Conservation (phyloP, 2,113 vertebrate genomes). For the Microcebus ravelobensis region DNA sequence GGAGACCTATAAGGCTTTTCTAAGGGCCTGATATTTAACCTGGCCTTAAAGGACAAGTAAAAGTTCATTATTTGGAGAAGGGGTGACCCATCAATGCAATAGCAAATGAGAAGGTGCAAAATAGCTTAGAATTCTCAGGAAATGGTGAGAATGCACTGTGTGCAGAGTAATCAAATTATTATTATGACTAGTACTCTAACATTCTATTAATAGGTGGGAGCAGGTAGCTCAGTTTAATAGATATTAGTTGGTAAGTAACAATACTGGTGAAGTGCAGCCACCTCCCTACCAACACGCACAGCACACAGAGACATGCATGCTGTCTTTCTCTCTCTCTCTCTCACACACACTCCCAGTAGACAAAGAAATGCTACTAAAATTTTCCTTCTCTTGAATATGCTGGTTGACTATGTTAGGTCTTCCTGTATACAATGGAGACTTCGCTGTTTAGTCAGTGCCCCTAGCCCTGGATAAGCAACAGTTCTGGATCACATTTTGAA, state of each 20-base stretch:
- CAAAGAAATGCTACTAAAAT: background rate
- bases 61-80: background rate
- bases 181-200: background rate
- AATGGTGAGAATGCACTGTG: background rate
- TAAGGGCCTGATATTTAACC: background rate
- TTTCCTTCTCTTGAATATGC: background rate
- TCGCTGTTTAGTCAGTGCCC: background rate
- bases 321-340: background rate
- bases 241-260: background rate
- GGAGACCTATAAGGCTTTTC: background rate
- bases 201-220: background rate
- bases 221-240: background rate
- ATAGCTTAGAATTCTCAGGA: background rate
- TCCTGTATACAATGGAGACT: background rate
- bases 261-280: background rate
- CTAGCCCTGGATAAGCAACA: background rate
- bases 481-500: background rate
- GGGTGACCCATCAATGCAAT: background rate
- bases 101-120: background rate
- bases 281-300: background rate
- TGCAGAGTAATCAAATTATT: background rate
- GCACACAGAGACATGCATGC: background rate
- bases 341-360: background rate
- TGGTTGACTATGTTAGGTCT: background rate
- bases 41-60: background rate